Evolutionary conservation across 2,113 vertebrate species (phyloP), one percentile per base, ranked within the genome.

Genomic region (Reinhardtius hippoglossoides): DNA sequence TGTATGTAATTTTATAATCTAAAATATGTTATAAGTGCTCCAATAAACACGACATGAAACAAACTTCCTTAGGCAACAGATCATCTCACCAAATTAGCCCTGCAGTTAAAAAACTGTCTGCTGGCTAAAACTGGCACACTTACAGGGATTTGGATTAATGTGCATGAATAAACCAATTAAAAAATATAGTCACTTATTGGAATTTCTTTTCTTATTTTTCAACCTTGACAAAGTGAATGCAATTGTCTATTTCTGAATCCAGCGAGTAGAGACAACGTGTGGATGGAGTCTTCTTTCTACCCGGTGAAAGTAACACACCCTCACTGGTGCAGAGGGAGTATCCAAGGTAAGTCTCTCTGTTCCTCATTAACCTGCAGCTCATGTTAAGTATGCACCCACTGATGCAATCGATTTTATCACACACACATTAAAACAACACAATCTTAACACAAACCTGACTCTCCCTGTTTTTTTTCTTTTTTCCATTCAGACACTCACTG

Each of bases 321-420:
- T 75, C 35, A 63, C 48, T 60, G 70, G 64, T 76, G 64, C 65
- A 82, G 44, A 18, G 61, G 61, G 48, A 63, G 60, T 55, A 52
- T 64, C 57, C 71, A 52, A 66, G 40, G 13, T 21, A 76, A 50
- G 59, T 70, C 61, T 27, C 62, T 15, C 57, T 66, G 77, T 31
- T 73, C 61, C 79, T 77, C 76, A 70, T 80, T 82, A 82, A 76
- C 63, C 81, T 74, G 76, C 56, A 64, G 42, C 78, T 46, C 57
- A 4, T 66, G 48, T 60, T 71, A 77, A 57, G 52, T 14, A 67
- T 54, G 54, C 31, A 62, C 18, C 40, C 57, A 73, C 57, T 40
- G 59, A 78, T 37, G 26, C 26, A 27, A 37, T 3, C 50, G 37
- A 61, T 40, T 24, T 31, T 26, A 71, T 62, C 55, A 31, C 24